phyloP scores from a whole-genome alignment of 2,797 vertebrate genomes.

The Otus scops region DNA sequence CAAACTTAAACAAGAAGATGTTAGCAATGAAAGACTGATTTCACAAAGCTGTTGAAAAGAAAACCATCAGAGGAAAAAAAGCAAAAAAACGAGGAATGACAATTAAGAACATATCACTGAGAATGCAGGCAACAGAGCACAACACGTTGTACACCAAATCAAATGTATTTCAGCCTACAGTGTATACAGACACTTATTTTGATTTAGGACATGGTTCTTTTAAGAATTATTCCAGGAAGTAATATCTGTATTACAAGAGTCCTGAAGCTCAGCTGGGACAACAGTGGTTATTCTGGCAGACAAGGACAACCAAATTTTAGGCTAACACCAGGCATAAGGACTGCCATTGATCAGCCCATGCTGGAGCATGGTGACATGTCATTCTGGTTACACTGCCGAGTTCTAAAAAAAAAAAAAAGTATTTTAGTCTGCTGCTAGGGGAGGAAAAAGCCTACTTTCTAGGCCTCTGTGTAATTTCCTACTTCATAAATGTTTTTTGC shows the following conservation, averaged over 20 bases:
- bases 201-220: neutral
- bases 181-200: neutral
- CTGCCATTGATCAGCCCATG: neutral
- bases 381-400: neutral
- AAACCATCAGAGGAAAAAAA: neutral
- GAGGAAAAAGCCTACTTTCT: neutral
- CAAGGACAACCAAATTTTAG: neutral
- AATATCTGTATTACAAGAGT: neutral
- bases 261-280: neutral
- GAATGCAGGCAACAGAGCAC: neutral
- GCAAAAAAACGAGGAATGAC: neutral
- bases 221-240: neutral
- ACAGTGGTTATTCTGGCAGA: neutral
- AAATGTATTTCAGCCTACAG: neutral
- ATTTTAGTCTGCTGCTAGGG: neutral
- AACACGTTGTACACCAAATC: fast-evolving
- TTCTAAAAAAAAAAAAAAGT: neutral
- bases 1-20: neutral
- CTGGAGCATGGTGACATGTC: neutral
- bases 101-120: neutral
- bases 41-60: neutral
- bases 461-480: neutral
- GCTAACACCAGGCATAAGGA: neutral
- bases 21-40: neutral
- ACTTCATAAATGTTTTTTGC: neutral